Evolutionary conservation across 2,113 vertebrate species (phyloP).

Genomic region (Chaetura pelagica): DNA sequence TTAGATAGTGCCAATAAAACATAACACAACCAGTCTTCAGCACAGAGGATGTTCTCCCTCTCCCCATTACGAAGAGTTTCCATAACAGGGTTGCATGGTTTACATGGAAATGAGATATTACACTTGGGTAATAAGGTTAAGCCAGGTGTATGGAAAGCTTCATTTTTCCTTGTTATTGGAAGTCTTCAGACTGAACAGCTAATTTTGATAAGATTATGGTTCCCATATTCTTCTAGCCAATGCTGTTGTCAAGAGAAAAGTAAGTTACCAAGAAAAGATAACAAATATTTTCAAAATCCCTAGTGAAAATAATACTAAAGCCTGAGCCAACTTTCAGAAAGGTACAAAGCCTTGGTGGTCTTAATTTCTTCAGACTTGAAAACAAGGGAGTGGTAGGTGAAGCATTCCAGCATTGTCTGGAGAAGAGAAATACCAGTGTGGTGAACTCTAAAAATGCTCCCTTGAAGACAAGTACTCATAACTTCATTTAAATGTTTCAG

Average conservation of each 20-base stretch:
- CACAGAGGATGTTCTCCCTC: neutral
- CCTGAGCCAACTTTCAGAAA: constrained; percentile 3
- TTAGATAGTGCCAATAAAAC: neutral
- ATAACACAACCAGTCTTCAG: neutral
- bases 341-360: constrained; percentile 51
- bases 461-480: neutral
- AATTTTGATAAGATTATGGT: neutral
- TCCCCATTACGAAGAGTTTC: neutral
- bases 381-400: constrained; percentile 35
- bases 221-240: constrained; percentile 1
- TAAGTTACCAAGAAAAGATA: constrained; percentile 23
- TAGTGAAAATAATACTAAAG: neutral
- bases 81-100: neutral
- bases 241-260: constrained; percentile 23
- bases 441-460: constrained; percentile 7
- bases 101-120: neutral
- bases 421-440: neutral
- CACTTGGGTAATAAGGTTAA: constrained; percentile 4
- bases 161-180: neutral
- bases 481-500: neutral
- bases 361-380: neutral
- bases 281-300: constrained; percentile 21
- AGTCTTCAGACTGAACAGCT: neutral
- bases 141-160: constrained; percentile 2
- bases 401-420: neutral